Percentiles rank a stretch among this genome's conserved stretches.
phyloP scores from a whole-genome alignment of 2,888 invertebrate genomes.

The Orthosia incerta region DNA sequence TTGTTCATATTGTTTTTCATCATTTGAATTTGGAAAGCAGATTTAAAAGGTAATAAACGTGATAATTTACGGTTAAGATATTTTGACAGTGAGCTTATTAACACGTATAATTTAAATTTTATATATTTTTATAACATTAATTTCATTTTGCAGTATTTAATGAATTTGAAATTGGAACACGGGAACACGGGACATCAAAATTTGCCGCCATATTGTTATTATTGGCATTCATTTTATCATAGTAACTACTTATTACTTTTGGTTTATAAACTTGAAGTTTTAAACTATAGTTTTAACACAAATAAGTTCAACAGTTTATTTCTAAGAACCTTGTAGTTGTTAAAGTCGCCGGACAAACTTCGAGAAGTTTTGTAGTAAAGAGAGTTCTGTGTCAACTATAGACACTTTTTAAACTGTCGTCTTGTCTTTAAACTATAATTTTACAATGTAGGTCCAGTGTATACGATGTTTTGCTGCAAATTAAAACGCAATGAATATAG shows the following conservation, averaged over 20 bases:
- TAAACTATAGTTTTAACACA: constrained; percentile 1
- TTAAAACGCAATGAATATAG: constrained; percentile 15
- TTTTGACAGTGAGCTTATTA: background rate
- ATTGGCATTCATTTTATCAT: background rate
- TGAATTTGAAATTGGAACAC: constrained; percentile 6
- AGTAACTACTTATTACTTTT: background rate
- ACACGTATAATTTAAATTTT: background rate
- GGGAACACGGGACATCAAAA: too few species aligned
- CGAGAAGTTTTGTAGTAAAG: constrained; percentile 20
- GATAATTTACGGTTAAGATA: background rate
- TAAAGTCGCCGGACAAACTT: constrained; percentile 29
- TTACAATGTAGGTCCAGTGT: constrained; percentile 24
- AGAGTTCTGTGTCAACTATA: constrained; percentile 27
- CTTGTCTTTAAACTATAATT: constrained; percentile 27
- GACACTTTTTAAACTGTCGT: constrained; percentile 40
- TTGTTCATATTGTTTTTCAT: background rate
- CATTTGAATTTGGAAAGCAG: constrained; percentile 18
- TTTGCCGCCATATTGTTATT: background rate
- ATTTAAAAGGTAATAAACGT: background rate
- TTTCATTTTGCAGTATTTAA: background rate
- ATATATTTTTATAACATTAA: background rate
- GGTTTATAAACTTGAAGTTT: background rate
- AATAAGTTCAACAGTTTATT: constrained; percentile 10
- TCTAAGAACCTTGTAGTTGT: constrained; percentile 22
- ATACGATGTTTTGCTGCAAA: constrained; percentile 7